Evolutionary conservation across 2,113 vertebrate genomes (phyloP).

Genomic region (Scortum barcoo): DNA sequence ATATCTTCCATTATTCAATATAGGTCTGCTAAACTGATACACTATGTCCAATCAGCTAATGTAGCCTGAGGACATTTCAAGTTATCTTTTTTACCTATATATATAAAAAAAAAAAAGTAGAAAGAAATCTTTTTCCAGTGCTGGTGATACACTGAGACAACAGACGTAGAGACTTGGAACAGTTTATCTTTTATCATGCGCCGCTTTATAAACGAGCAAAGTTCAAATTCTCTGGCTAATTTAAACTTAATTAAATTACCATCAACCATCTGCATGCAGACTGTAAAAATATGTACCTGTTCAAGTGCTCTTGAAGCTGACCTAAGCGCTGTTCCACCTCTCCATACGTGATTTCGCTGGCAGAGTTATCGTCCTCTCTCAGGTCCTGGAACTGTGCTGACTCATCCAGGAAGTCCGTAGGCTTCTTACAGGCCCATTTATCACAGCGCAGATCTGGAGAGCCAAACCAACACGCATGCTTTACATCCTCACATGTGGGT

Average conservation of each 20-base stretch:
- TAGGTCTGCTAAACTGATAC: neutral
- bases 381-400: constrained; percentile 85
- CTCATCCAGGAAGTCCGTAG: constrained; percentile 83
- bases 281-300: constrained; percentile 87
- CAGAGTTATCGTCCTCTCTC: constrained; percentile 90
- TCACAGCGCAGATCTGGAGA: constrained; percentile 86
- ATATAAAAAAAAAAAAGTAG: neutral
- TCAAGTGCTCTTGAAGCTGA: constrained; percentile 96
- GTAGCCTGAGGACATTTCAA: neutral
- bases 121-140: neutral
- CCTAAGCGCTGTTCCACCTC: constrained; percentile 96
- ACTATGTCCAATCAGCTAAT: neutral
- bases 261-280: neutral
- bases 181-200: neutral
- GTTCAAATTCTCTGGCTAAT: neutral
- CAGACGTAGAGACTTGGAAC: neutral
- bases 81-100: too few relatives aligned
- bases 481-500: constrained; percentile 76
- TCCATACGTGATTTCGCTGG: constrained; percentile 93
- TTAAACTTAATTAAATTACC: constrained; percentile 5
- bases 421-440: constrained; percentile 88
- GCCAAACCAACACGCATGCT: constrained; percentile 65
- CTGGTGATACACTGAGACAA: neutral
- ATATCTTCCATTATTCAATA: neutral
- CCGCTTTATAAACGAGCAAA: neutral